phyloP scores from a whole-genome alignment of 1,140 invertebrate genomes.

The Sitodiplosis mosellana region DNA sequence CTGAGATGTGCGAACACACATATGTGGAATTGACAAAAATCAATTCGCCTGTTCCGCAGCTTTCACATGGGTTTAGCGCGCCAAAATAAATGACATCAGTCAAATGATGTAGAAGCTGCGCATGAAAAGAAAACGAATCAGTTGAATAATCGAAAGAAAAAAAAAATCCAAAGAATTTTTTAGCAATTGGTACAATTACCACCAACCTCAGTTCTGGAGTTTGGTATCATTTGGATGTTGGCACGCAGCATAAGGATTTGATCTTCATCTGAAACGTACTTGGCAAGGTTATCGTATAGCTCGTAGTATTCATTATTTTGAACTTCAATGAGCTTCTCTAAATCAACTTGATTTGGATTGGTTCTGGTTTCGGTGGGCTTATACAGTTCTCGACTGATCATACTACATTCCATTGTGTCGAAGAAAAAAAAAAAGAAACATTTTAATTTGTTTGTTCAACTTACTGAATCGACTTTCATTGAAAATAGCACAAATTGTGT shows the following conservation, averaged over 20 bases:
- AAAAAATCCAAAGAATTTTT: not conserved
- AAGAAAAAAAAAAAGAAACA: too few species aligned
- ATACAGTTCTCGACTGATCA: too few species aligned
- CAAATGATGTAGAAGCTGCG: not conserved
- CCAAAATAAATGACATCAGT: not conserved
- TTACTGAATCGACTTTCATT: too few species aligned
- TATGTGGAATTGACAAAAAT: not conserved
- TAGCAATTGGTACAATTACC: too few species aligned
- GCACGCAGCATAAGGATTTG: not conserved
- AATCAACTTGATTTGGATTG: too few species aligned
- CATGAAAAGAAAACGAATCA: too few species aligned
- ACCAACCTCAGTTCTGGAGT: not conserved
- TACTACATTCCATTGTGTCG: too few species aligned
- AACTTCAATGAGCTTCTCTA: not conserved
- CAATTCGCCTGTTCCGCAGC: not conserved
- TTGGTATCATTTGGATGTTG: not conserved
- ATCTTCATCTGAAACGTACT: not conserved
- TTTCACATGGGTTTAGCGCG: not conserved
- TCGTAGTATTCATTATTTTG: not conserved
- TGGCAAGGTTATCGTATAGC: not conserved
- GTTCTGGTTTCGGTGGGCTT: too few species aligned
- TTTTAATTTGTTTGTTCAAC: too few species aligned
- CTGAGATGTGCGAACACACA: not conserved
- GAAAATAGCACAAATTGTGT: too few species aligned
- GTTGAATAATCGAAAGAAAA: too few species aligned